Evolutionary conservation across 2,797 vertebrate species (phyloP).

Genomic region (Choloepus didactylus): DNA sequence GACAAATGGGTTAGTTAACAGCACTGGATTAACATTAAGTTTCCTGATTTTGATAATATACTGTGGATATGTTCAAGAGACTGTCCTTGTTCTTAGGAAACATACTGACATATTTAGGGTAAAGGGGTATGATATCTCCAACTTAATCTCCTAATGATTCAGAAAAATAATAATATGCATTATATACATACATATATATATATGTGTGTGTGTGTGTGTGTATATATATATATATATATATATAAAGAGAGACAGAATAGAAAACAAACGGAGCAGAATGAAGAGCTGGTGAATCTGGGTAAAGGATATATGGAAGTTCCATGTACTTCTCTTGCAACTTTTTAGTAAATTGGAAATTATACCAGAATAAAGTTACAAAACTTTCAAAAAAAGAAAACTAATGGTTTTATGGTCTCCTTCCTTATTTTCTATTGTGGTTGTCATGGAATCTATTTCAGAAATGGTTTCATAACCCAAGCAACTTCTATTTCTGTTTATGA

Average conservation of each 20-base stretch:
- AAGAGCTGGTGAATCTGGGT: not conserved
- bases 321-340: not conserved
- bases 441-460: not conserved
- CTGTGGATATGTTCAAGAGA: not conserved
- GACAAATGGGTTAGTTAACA: accelerated
- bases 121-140: not conserved
- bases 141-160: not conserved
- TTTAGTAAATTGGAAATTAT: conserved; percentile 14
- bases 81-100: not conserved
- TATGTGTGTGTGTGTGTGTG: no score
- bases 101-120: not conserved
- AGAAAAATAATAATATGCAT: not conserved
- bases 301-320: not conserved
- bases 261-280: not conserved
- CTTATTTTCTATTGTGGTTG: not conserved
- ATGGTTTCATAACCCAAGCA: not conserved
- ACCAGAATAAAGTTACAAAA: not conserved
- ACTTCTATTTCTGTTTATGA: not conserved
- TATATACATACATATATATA: no score
- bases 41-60: not conserved
- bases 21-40: not conserved
- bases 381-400: conserved; percentile 19
- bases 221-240: not conserved
- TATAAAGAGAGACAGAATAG: not conserved
- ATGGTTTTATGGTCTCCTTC: not conserved